Percentiles rank a stretch among this genome's conserved stretches.
Conservation (phyloP, 2,888 invertebrate species). For the Rhagonycha fulva region DNA sequence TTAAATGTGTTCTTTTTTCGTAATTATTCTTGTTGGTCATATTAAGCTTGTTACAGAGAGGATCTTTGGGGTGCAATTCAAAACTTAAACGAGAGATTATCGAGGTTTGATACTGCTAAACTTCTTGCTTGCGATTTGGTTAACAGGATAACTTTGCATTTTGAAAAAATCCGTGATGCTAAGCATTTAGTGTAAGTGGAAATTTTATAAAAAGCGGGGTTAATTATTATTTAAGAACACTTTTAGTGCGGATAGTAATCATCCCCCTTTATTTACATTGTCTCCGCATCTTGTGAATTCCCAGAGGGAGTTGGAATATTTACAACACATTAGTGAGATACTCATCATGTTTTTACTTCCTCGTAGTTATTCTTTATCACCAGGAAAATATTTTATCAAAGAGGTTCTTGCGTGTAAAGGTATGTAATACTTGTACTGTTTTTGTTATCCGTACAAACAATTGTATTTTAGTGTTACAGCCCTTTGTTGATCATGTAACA, state of each 20-base stretch:
- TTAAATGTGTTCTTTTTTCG: not conserved
- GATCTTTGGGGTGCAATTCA: constrained; percentile 83
- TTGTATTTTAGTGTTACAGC: constrained; percentile 71
- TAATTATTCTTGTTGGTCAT: not conserved
- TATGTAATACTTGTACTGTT: constrained; percentile 51
- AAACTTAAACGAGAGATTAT: constrained; percentile 73
- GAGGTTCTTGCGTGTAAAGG: constrained; percentile 86
- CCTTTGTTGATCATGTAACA: constrained; percentile 80
- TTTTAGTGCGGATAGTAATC: constrained; percentile 63
- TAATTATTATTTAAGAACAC: not conserved
- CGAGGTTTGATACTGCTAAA: constrained; percentile 79
- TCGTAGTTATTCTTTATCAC: constrained; percentile 76
- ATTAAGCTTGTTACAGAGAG: constrained; percentile 66
- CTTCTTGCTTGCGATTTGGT: constrained; percentile 83
- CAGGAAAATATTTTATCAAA: constrained; percentile 77
- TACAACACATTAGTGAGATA: constrained; percentile 81
- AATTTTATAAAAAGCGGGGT: not conserved
- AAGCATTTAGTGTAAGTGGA: constrained; percentile 73
- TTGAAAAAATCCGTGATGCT: constrained; percentile 81
- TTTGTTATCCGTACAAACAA: not conserved
- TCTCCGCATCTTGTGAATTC: constrained; percentile 74
- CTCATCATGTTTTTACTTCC: constrained; percentile 82
- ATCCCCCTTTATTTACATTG: constrained; percentile 71
- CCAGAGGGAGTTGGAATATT: constrained; percentile 78
- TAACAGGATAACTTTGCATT: constrained; percentile 79